Percentiles rank a stretch among this genome's conserved stretches.
Conservation (phyloP, 2,888 invertebrate genomes). For the Merodon equestris region DNA sequence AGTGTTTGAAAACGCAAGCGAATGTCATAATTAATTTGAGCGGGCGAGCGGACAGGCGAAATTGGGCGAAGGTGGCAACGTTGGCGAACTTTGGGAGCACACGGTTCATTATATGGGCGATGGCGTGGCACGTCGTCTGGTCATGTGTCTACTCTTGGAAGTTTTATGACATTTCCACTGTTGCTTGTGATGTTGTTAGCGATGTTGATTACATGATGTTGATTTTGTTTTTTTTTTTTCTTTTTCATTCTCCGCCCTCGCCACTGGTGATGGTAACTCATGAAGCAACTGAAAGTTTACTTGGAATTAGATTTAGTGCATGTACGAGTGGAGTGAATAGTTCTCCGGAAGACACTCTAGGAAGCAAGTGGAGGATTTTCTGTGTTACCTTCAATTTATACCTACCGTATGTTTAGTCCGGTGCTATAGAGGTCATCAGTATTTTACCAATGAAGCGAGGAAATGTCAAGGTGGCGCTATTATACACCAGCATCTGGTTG, state of each 20-base stretch:
- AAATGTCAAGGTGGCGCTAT: too few relatives aligned
- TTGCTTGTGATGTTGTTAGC: constrained; percentile 5
- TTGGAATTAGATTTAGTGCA: too few relatives aligned
- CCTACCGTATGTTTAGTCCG: too few relatives aligned
- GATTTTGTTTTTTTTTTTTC: too few relatives aligned
- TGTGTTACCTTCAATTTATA: too few relatives aligned
- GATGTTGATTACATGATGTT: neutral
- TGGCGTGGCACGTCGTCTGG: constrained; percentile 47
- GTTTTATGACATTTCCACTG: constrained; percentile 32
- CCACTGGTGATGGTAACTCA: constrained; percentile 28
- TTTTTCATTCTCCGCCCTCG: constrained; percentile 5
- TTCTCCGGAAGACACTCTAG: too few relatives aligned
- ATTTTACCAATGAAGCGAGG: too few relatives aligned
- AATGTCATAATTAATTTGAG: constrained; percentile 60
- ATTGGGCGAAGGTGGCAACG: constrained; percentile 31
- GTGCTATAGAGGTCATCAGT: too few relatives aligned
- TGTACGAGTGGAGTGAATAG: too few relatives aligned
- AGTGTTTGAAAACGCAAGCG: constrained; percentile 53
- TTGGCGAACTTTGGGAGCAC: neutral
- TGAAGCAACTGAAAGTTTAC: constrained; percentile 32
- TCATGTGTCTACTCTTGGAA: constrained; percentile 33
- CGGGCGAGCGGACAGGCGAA: constrained; percentile 3
- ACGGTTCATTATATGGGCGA: constrained; percentile 36
- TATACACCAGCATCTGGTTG: too few relatives aligned
- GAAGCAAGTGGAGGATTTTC: too few relatives aligned